Base-by-base conservation (phyloP, 2,888 invertebrate genomes). In the Ennomos erosarius region DNA sequence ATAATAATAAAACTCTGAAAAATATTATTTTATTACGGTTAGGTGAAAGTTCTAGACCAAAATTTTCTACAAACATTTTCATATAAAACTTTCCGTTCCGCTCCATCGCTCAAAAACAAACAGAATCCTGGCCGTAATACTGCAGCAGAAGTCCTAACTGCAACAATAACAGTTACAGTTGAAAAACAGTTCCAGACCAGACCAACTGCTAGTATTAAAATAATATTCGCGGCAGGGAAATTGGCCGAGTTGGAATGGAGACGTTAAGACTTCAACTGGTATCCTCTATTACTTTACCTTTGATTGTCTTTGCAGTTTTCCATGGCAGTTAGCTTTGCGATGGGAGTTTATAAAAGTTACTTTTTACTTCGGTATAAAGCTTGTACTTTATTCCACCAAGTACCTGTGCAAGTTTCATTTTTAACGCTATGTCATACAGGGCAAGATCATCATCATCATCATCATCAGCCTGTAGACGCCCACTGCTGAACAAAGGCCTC, bases 181-280 rank as follows among this genome's bases (percentile, higher is more conserved):
- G n/a, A 52, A 55, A 59, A 59, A 55, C 59, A 42, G 40, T 51
- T 59, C 59, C 42, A 55, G 55, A 16, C 16, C 16, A 16, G 16
- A 62, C 65, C 62, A 68, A 63, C 67, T 67, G 60, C 55, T 40
- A 39, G 52, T 54, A 60, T 65, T 71, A 70, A 66, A 69, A 71
- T 71, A 70, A 70, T 70, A 71, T 61, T 56, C 66, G 63, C 54
- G 76, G 78, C 84, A 77, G 76, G 82, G 79, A 82, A 86, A 88
- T 86, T 84, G 86, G 79, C 87, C 84, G 76, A 88, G 82, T 87
- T 88, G 71, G 82, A 81, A 79, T 84, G 79, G 81, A 76, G 74
- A 78, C 75, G 78, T 87, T 84, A 82, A 78, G 80, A 79, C 79
- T 84, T 77, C 45, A 13, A 10, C 46, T 42, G 52, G 59, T 55